A percentile compares a stretch with the other conserved stretches of the same genome.
These are phyloP conservation scores for Himalopsyche anomala DNA, from an alignment of 2,888 invertebrate genomes.

Conservation along the genomic window DNA sequence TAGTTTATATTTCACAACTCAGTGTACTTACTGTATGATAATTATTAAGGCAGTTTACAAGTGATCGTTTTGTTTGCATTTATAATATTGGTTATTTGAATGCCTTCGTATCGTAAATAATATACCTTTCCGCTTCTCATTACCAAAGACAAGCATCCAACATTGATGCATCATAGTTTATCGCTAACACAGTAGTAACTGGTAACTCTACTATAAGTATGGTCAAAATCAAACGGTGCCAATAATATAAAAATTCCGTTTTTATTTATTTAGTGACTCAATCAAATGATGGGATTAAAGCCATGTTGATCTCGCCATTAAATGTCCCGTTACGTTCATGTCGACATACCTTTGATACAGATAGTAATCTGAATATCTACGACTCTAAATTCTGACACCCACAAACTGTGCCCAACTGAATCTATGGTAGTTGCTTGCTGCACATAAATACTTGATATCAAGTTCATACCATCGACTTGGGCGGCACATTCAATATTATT, in stretches of 20 bases:
- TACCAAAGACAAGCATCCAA: no score
- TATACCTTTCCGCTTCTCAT: no score
- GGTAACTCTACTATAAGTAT: no score
- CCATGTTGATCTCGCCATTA: not conserved
- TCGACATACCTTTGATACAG: not conserved
- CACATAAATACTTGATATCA: not conserved
- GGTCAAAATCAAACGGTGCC: not conserved
- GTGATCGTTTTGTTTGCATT: no score
- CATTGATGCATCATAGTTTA: no score
- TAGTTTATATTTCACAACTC: no score
- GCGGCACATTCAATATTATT: not conserved
- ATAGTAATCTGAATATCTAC: not conserved
- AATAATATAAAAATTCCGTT: not conserved
- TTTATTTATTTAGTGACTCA: not conserved
- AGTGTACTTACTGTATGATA: no score
- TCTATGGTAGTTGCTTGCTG: not conserved
- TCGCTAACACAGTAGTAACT: no score
- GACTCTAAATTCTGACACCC: constrained; percentile 12
- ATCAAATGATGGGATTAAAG: not conserved
- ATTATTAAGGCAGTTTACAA: no score
- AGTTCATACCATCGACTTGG: constrained; percentile 8
- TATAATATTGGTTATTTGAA: no score
- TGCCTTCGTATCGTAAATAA: no score
- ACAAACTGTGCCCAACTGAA: not conserved
- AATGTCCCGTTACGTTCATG: not conserved